Base-by-base conservation (phyloP, 1,140 invertebrate species). In the Lepidotrigona ventralis region DNA sequence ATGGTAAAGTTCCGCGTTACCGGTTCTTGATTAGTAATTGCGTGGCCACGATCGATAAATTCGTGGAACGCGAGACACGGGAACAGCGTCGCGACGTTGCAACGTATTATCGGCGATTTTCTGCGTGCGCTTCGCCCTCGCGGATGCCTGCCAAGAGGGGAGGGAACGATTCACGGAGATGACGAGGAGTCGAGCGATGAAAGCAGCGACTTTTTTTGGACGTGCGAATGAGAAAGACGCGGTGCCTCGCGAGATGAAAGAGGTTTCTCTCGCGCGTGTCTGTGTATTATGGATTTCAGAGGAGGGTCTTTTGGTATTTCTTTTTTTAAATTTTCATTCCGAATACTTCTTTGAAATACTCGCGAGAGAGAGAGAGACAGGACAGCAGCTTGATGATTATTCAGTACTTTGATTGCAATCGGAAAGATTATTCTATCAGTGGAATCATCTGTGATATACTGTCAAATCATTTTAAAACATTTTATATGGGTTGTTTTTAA, bases 11-110 rank as follows among this genome's bases (percentile, higher is more conserved):
- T 83, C 39, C 73, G 33, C 53, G 73, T 68, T 81, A 60, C 75
- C 63, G 84, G 63, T 83, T 83, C 60, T 70, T 70, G 75, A 88
- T 88, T 85, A 80, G 78, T 87, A 77, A 63, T 58, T 69, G 74
- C 77, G 71, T 29, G n/a, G n/a, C 70, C n/a, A n/a, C 69, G 58
- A 79, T 83, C 76, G 76, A 79, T 78, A 71, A 29, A 51, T 21
- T 69, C 15, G 17, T 72, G 46, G 51, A 79, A 51, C 51, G 51
- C 17, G 64, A n/a, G 15, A 4, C 19, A 19, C 2, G 54, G 56
- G 46, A 64, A 56, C 39, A 71, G 56, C 74, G 75, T 53, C 46
- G 58, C 21, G 64, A 66, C 53, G 58, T 79, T 53, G n/a, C 46
- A 12, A 14, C 46, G 12, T 21, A 23, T 66, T 77, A 12, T 5